Conservation (phyloP, 2,888 invertebrate species). For the Prionchulus punctatus region DNA sequence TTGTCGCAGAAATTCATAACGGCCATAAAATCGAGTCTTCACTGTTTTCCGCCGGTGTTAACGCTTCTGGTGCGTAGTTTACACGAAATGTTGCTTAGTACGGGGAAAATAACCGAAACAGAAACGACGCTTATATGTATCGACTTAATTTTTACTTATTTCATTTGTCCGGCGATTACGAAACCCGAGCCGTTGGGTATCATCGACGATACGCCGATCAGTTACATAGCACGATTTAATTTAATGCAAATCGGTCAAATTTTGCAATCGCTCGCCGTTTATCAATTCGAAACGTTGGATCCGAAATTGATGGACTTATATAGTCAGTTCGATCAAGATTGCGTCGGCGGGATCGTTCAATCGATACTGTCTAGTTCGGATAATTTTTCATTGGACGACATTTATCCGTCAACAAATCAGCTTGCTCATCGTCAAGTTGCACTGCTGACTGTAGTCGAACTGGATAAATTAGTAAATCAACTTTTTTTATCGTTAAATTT, state of each 20-base stretch:
- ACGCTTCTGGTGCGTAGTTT: conserved; percentile 79
- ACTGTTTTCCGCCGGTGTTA: conserved; percentile 71
- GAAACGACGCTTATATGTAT: conserved; percentile 49
- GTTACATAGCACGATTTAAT: conserved; percentile 70
- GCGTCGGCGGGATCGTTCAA: background rate
- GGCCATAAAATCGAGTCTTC: conserved; percentile 63
- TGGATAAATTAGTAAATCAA: conserved; percentile 44
- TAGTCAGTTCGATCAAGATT: conserved; percentile 53
- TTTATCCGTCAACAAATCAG: background rate
- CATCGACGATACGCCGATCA: conserved; percentile 68
- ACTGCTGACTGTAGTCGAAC: conserved; percentile 50
- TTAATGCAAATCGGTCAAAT: conserved; percentile 65
- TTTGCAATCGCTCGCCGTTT: conserved; percentile 70
- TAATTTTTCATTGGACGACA: background rate
- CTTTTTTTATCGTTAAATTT: too few species aligned
- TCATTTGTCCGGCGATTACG: conserved; percentile 87
- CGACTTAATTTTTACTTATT: conserved; percentile 76
- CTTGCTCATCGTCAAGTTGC: too few species aligned
- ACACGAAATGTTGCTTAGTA: conserved; percentile 46
- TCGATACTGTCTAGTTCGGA: background rate
- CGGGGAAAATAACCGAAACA: background rate
- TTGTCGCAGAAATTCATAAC: conserved; percentile 63
- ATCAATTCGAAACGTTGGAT: conserved; percentile 63
- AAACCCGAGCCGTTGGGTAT: conserved; percentile 90
- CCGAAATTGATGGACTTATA: conserved; percentile 57